Conservation (phyloP, 2,797 vertebrate species). For the Helarctos malayanus region DNA sequence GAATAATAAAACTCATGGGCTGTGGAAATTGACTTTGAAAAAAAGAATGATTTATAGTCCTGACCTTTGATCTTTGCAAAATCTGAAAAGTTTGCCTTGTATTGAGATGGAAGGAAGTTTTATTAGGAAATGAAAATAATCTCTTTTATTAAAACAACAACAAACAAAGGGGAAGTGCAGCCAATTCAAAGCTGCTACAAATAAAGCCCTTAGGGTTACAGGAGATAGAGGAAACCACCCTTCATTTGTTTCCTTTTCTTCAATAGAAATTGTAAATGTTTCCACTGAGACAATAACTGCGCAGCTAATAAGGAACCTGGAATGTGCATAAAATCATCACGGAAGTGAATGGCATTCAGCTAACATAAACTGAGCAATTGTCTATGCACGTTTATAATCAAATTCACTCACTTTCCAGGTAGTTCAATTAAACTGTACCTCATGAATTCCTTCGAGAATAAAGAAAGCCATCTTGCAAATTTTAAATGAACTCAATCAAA, state of each 20-base stretch:
- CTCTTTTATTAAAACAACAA: conserved; percentile 22
- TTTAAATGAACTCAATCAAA: conserved; percentile 72
- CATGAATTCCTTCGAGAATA: conserved; percentile 69
- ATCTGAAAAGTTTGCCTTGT: background rate
- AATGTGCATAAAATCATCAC: background rate
- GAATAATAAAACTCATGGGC: conserved; percentile 32
- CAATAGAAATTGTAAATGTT: conserved; percentile 40
- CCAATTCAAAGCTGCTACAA: conserved; percentile 59
- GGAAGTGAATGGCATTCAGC: conserved; percentile 15
- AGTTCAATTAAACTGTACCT: conserved; percentile 76
- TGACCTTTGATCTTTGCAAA: conserved; percentile 70
- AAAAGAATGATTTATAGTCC: conserved; percentile 59
- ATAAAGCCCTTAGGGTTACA: background rate
- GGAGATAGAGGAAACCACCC: background rate
- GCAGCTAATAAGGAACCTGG: background rate
- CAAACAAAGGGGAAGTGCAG: background rate
- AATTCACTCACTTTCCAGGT: conserved; percentile 71
- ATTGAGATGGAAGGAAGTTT: conserved; percentile 57
- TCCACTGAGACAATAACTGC: background rate
- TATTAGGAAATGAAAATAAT: conserved; percentile 60
- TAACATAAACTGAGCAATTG: conserved; percentile 78
- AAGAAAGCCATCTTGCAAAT: conserved; percentile 64
- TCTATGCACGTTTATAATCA: conserved; percentile 69
- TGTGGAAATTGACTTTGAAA: conserved; percentile 65
- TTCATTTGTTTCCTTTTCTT: background rate